Base-by-base conservation (phyloP, 2,797 vertebrate species). In the Hemibagrus guttatus region DNA sequence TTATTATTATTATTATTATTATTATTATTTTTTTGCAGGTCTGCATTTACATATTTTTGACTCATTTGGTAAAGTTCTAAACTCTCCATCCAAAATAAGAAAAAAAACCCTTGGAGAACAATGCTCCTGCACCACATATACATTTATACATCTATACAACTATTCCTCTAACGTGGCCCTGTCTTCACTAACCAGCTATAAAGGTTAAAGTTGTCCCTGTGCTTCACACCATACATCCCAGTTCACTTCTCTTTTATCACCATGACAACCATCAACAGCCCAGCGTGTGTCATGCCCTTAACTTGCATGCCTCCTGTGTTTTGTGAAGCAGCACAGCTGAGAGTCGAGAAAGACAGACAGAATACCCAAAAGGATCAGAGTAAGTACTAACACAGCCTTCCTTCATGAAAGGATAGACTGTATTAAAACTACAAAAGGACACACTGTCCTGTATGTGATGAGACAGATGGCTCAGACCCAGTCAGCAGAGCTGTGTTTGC, bases 241-340 rank as follows among this genome's bases (percentile, higher is more conserved):
- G 19, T 63, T 86, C n/a, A 26, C 83, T 76, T 71, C 66, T 84
- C 75, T 26, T 81, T 61, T 21, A 35, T 87, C 80, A 49, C 87
- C 58, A 81, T 81, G 68, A 46, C 83, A 85, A 81, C 87, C 63
- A 4, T 49, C 63, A 21, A 61, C 49, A 16, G 5, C 81, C 71
- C 42, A 68, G 49, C 39, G 7, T 87, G 86, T 78, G 31, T 66
- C 14, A 68, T 56, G 75, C 58, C 58, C 31, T 72, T 61, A 35
- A 13, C 58, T 59, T 85, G n/a, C n/a, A 81, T 31, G 42, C 72
- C 64, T 74, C 56, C 66, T 72, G 56, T 72, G 61, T 72, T 84
- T 80, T 63, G 54, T 71, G 49, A 11, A 35, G 81, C 42, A 58
- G 82, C 71, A 12, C 19, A 54, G 35, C 61, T 66, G n/a, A 52